Percentiles rank a stretch among this genome's conserved stretches.
Evolutionary conservation across 1,140 invertebrate species (phyloP).

Genomic region (Chrysoperla carnea): DNA sequence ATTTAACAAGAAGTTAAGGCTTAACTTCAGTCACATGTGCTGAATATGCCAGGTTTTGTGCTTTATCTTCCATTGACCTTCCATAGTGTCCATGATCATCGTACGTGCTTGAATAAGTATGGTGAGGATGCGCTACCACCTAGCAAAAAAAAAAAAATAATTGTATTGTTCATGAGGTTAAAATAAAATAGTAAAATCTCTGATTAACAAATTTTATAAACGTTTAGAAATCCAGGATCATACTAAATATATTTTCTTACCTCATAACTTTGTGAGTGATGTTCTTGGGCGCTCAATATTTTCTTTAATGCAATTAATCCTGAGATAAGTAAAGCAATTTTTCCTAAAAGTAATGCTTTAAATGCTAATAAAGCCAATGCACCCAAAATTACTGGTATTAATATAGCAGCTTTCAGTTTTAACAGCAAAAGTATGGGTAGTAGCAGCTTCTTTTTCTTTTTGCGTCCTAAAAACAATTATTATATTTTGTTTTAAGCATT

Average conservation of each 20-base stretch:
- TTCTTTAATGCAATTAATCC: conserved; percentile 63
- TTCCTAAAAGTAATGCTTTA: conserved; percentile 65
- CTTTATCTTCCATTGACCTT: conserved; percentile 28
- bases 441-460: conserved; percentile 28
- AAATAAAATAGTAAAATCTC: too few relatives aligned
- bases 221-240: too few relatives aligned
- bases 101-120: conserved; percentile 33
- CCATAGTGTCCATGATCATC: conserved; percentile 36
- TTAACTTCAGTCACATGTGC: conserved; percentile 22
- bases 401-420: conserved; percentile 58
- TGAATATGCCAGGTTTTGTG: conserved; percentile 43
- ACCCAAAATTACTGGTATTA: conserved; percentile 57
- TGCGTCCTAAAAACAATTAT: conserved; percentile 22
- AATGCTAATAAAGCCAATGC: conserved; percentile 61
- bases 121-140: conserved; percentile 44
- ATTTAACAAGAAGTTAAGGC: background rate
- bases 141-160: background rate
- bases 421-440: conserved; percentile 52
- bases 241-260: conserved; percentile 17
- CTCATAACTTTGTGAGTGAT: conserved; percentile 49
- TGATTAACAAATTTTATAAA: too few relatives aligned
- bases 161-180: too few relatives aligned
- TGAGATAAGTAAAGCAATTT: conserved; percentile 57
- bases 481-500: background rate
- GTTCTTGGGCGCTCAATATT: conserved; percentile 42